Base-by-base conservation (phyloP, 2,113 vertebrate species). In the Brachionichthys hirsutus region DNA sequence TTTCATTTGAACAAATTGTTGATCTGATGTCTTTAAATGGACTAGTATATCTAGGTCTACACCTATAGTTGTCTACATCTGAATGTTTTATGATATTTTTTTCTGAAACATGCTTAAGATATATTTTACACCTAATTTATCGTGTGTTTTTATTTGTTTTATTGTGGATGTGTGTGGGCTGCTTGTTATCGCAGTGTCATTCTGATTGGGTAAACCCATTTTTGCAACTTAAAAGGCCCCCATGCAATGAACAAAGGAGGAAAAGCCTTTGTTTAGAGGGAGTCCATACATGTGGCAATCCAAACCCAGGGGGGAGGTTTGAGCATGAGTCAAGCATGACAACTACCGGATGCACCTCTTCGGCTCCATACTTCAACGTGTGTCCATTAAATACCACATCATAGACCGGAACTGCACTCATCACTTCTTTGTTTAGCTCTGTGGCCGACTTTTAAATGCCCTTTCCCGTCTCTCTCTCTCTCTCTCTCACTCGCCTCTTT, bases 401-500 rank as follows among this genome's bases (percentile, higher is more conserved):
- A 62, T 35, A 51, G 56, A 56, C 59, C n/a, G 54, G 22, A 65
- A 62, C 54, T 2, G 12, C 55, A 6, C 64, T 77, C 75, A 84
- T 77, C 20, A 8, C 44, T 9, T 34, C 47, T 46, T 74, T 79
- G 62, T 71, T 68, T 62, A 19, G 67, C 63, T 46, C 34, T 55
- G 50, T 65, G 57, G 56, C 6, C 54, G 60, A 82, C 85, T 84
- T 87, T 64, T 75, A 74, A 77, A 80, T 5, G 83, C 48, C 85
- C 84, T 86, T 72, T 67, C 36, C 53, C 48, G 64, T 62, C 69
- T 77, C 64, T 22, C 30, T 24, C 73, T 58, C 48, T 20, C 67
- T 72, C 62, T 17, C n/a, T 65, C 19, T 52, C 20, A 15, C 56
- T 75, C 73, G 59, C 9, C 34, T 35, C 12, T 38, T 38, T 80